Evolutionary conservation across 2,113 vertebrate species (phyloP), one percentile per base, ranked within the genome.

Genomic region (Miniopterus natalensis): DNA sequence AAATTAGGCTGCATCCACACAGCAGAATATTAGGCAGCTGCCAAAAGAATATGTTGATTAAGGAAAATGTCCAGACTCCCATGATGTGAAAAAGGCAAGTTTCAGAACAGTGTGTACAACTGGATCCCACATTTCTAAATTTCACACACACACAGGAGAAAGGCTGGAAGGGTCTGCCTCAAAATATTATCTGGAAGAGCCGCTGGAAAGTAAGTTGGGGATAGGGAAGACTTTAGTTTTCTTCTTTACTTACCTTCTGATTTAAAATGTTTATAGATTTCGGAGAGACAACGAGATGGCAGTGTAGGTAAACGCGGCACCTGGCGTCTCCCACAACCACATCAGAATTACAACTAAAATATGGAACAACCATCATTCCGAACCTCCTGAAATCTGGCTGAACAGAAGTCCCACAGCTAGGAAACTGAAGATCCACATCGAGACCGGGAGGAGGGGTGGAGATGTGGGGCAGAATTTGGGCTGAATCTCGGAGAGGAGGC

Each of bases 171-270:
- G 5, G 13, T 51, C 36, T 45, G 2, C 11, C 55, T 70, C 13
- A 87, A 68, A 78, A 61, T 74, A 29, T 42, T 47, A 70, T 25
- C 25, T 25, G 13, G 23, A 8, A 9, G 36, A 85, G 47, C 10
- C 23, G 79, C 25, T 87, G 36, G 20, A 20, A n/a, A 68, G 6
- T 89, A 86, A 63, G 7, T 23, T 88, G 83, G 36, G 18, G 29
- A 70, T 51, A 63, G 17, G 36, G 85, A 93, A 63, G 8, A 53
- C 12, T 93, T 92, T 55, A 12, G 13, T 31, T 91, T 93, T 63
- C 79, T 92, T 81, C 36, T 49, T 86, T 45, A 88, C 17, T 84
- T 80, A 31, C 75, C 42, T 74, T 94, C 31, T 95, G 45, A 74
- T 77, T 92, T 87, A 68, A 78, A 47, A 61, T 73, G 45, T 88